Base-by-base conservation (phyloP, 2,797 vertebrate genomes). In the Melanotaenia maccullochi region DNA sequence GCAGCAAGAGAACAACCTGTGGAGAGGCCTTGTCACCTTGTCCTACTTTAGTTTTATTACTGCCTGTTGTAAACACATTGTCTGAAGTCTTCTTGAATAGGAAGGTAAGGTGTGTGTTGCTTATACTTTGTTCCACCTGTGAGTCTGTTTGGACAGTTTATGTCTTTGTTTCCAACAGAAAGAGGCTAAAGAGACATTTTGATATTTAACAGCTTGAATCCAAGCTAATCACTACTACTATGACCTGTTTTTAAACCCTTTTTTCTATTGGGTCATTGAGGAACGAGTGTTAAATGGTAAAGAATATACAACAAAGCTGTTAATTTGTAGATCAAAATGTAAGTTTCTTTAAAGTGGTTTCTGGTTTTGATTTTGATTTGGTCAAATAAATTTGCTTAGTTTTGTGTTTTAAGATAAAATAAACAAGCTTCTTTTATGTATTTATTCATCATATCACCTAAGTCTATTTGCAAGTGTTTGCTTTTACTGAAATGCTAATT, bases 41-140 rank as follows among this genome's bases (percentile, higher is more conserved):
- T 60, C 18, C 6, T 58, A 13, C 49, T 76, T 63, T 73, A 32
- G 2, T 25, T 40, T 59, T 20, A 59, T 72, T n/a, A 18, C 16
- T 30, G 13, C 49, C 54, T 18, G 49, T 56, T 56, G 7, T 35
- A 61, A 30, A 33, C 60, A 38, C 14, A 22, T 18, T 67, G 25
- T 77, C 28, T 60, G n/a, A 66, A 65, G 22, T 20, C 57, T 4
- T 76, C 51, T 32, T 59, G 54, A 36, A 74, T 25, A 75, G 30
- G 60, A 68, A 89, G 87, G 89, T 91, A 89, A 87, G 84, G 0
- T 56, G 58, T 60, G 16, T 74, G 60, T 71, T 59, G 52, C 40
- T 44, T 78, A 56, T 20, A 47, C 73, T 11, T 68, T 47, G 9
- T 25, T 65, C 1, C 57, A 33, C 76, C 32, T 71, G 2, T 61